Conservation (phyloP, 2,113 vertebrate genomes). For the Girardinichthys multiradiatus region DNA sequence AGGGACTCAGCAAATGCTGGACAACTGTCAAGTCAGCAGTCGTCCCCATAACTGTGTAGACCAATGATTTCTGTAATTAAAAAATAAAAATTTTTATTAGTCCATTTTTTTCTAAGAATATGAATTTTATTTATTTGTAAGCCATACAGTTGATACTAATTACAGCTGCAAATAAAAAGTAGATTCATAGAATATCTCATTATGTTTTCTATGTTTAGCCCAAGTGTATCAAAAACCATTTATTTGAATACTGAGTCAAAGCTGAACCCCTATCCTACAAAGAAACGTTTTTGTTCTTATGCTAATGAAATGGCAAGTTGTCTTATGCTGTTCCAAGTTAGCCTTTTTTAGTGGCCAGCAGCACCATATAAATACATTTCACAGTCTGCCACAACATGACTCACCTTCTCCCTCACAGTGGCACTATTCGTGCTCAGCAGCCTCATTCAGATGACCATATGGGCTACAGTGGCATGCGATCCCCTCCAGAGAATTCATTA, state of each 20-base stretch:
- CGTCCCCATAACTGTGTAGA: no score
- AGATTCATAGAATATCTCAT: neutral
- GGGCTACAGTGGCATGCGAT: constrained; percentile 79
- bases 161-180: neutral
- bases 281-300: no score
- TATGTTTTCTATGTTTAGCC: neutral
- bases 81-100: no score
- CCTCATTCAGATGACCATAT: constrained; percentile 80
- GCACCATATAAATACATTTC: neutral
- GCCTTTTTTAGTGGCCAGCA: neutral
- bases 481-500: constrained; percentile 83
- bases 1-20: no score
- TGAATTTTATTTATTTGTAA: no score
- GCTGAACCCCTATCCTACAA: no score
- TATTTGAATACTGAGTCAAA: no score
- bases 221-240: no score
- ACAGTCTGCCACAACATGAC: constrained; percentile 13
- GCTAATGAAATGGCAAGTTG: neutral
- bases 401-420: constrained; percentile 51
- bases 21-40: no score
- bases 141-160: neutral
- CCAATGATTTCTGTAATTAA: no score
- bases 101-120: no score
- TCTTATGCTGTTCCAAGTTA: neutral
- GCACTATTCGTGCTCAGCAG: constrained; percentile 75